Evolutionary conservation across 2,113 vertebrate species (phyloP), one percentile per base, ranked within the genome.

Genomic region (Eleginops maclovinus): DNA sequence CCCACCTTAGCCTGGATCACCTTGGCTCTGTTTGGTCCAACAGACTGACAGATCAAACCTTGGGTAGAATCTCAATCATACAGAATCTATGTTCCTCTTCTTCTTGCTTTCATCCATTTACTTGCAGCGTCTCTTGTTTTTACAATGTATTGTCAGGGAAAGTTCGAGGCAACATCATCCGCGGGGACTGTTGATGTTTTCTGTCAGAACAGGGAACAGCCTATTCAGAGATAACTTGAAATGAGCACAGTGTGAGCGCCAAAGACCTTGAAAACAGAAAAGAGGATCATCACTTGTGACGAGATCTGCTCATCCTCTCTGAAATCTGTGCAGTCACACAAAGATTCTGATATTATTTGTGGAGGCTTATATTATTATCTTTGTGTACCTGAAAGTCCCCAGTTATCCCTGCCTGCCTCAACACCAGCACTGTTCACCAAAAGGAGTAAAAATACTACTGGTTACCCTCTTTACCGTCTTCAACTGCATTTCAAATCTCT

Each of bases 1-100:
- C 8, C 9, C n/a, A 43, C 46, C 71, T 51, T 41, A 28, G 13
- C 19, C 69, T 58, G 61, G 82, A 83, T 87, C 75, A 75, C 77
- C 79, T 54, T 16, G 61, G 62, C 51, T 82, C 66, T 82, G 84
- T 89, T 67, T 92, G 79, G 81, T 88, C 91, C 90, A 88, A 19
- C 67, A 84, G 79, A 86, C 77, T 7, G 79, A 24, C 77, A 86
- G 86, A 31, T 58, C 17, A 58, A 58, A 58, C 26, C 6, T 36
- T 36, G 1, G 31, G 31, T 36, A 8, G 31, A 36, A 36, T 7
- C 5, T 36, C 31, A 8, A 36, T 7, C 31, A 36, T 8, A 4
- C 5, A 36, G 31, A 36, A 36, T 36, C 8, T 36, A 36, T 36
- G 5, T 8, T 8, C 5, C 31, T 36, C 31, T 36, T 1, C 6